These are phyloP conservation scores for Felis catus DNA, from an alignment of 2,113 vertebrate species.

Conservation along the genomic window F.catus_Fca126_mat1.0 CM031419.1:43641501-43642000, in stretches of 20 bases:
- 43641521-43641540: background rate
- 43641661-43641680: background rate
- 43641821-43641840: background rate
- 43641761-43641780: background rate
- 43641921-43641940: background rate
- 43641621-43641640: background rate
- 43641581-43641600: conserved; percentile 3
- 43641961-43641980: background rate
- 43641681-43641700: background rate
- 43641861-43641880: background rate
- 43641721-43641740: conserved; percentile 10
- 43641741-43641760: background rate
- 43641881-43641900: background rate
- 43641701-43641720: background rate
- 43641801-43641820: background rate
- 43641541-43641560: background rate
- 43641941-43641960: background rate
- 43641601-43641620: background rate
- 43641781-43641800: background rate
- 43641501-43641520: background rate
- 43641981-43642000: conserved; percentile 13
- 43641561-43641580: conserved; percentile 32
- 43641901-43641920: background rate
- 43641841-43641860: background rate
- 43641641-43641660: background rate